Evolutionary conservation across 2,888 invertebrate genomes (phyloP), one percentile per base, ranked within the genome.

Genomic region (Zygogramma bicolorata): DNA sequence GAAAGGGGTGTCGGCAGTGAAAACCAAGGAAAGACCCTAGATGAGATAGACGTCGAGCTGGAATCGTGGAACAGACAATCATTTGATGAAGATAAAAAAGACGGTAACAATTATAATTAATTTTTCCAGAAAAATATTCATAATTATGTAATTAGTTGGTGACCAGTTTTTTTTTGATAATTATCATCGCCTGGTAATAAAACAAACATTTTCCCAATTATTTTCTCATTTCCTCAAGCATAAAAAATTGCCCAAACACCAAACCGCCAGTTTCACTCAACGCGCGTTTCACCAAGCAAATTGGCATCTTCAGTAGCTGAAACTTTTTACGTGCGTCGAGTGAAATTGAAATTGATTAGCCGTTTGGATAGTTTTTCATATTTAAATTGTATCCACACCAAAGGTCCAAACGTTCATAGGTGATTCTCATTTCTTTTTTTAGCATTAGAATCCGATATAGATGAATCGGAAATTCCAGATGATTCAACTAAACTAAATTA

Each of bases 11-110:
- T 65, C 40, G 62, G 67, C 15, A 61, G 31, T 15, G 70, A 77
- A 46, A 58, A 72, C 65, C 62, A 77, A 71, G 77, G 79, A 53
- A 78, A 78, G 68, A 70, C 71, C 27, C 61, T 79, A 3, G 71
- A 71, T 15, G 68, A 79, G 65, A 75, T 78, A 8, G 78, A 78
- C 38, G 40, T 67, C 7, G 20, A 49, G 5, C 49, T 49, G 22
- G 49, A 49, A n/a, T n/a, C n/a, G n/a, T n/a, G n/a, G n/a, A n/a
- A n/a, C n/a, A n/a, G n/a, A n/a, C n/a, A n/a, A n/a, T n/a, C n/a
- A n/a, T n/a, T n/a, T 13, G 22, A 18, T 49, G 18, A 20, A 18
- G 49, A 49, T 0, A 8, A 49, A 20, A 7, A 49, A 1, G 8
- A 20, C 20, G 4, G 20, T 20, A 1, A n/a, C 20, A 49, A 20